These are phyloP conservation scores for Lycia hirtaria DNA, from an alignment of 2,888 invertebrate genomes.

Conservation along the genomic window DNA sequence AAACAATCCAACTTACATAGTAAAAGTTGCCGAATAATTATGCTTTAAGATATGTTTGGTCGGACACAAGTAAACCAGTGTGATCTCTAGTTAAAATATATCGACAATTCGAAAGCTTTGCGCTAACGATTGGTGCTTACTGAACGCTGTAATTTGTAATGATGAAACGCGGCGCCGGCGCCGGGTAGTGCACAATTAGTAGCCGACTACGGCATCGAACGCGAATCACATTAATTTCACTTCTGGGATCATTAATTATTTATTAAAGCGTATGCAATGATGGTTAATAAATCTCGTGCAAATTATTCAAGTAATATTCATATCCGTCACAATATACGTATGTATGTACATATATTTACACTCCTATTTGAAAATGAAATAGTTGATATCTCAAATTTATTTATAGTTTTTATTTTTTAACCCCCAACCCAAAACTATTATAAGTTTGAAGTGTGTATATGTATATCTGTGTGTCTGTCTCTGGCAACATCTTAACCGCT, in stretches of 20 bases:
- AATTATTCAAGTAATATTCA: not conserved
- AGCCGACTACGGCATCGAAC: slow-evolving; percentile 15
- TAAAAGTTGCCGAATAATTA: not conserved
- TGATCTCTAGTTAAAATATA: slow-evolving; percentile 26
- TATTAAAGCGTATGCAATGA: slow-evolving; percentile 14
- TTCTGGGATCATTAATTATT: slow-evolving; percentile 19
- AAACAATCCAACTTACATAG: not conserved
- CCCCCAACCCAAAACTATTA: too few species aligned
- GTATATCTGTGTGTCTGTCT: too few species aligned
- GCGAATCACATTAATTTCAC: slow-evolving; percentile 20
- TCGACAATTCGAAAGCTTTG: slow-evolving; percentile 20
- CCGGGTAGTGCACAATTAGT: slow-evolving; percentile 34
- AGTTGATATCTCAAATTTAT: too few species aligned
- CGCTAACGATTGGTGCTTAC: slow-evolving; percentile 29
- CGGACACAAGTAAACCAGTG: not conserved
- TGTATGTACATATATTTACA: too few species aligned
- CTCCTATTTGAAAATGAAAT: too few species aligned
- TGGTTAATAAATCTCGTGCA: not conserved
- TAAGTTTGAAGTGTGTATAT: too few species aligned
- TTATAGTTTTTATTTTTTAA: too few species aligned
- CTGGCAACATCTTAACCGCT: too few species aligned
- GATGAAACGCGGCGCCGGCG: slow-evolving; percentile 23
- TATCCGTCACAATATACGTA: too few species aligned
- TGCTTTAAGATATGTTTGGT: not conserved
- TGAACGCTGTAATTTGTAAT: slow-evolving; percentile 39